Conservation (phyloP, 2,797 vertebrate species). For the Basileuterus tristriatus region DNA sequence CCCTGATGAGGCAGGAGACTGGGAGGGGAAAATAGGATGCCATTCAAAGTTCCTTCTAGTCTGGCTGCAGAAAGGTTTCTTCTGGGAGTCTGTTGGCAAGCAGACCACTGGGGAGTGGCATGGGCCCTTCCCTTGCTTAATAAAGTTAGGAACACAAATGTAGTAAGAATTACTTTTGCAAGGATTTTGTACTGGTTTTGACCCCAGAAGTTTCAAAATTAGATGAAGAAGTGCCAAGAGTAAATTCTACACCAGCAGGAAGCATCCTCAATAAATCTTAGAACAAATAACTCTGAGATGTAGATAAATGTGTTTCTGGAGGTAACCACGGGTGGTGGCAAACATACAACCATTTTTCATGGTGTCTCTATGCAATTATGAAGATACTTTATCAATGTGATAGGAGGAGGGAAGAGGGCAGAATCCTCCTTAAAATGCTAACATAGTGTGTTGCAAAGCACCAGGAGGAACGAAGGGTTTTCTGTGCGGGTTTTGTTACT, state of each 20-base stretch:
- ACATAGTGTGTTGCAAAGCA: background rate
- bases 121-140: background rate
- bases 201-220: conserved; percentile 7
- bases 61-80: background rate
- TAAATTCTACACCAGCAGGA: background rate
- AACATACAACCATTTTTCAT: background rate
- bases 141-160: background rate
- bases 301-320: conserved; percentile 21
- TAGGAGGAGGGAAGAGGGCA: background rate
- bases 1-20: background rate
- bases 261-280: background rate
- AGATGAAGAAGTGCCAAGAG: background rate
- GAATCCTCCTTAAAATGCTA: conserved; percentile 6
- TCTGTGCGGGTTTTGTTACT: conserved; percentile 23
- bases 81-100: background rate
- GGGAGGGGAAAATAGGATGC: background rate
- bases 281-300: background rate
- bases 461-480: background rate
- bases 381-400: background rate
- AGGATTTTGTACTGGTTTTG: conserved; percentile 41
- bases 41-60: background rate
- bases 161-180: conserved; percentile 3
- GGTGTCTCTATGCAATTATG: background rate
- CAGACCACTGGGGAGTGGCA: background rate
- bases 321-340: conserved; percentile 22